These are phyloP conservation scores for Tonatia bakeri DNA, from an alignment of 2,113 vertebrate genomes.

Conservation along the genomic window DNA sequence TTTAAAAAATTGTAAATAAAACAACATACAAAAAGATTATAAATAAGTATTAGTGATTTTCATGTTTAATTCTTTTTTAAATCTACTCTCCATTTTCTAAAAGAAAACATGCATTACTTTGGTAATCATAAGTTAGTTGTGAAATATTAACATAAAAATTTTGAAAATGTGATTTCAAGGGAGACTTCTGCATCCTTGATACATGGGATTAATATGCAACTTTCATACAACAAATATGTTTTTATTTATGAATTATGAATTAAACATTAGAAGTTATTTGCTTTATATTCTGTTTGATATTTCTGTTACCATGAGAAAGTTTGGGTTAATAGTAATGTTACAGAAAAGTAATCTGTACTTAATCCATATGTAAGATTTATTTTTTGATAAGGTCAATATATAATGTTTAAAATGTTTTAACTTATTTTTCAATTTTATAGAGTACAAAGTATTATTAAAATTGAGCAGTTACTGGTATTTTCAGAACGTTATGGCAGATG, in stretches of 20 bases:
- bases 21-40: not conserved
- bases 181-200: not conserved
- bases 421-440: constrained; percentile 11
- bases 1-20: constrained; percentile 1
- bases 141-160: constrained; percentile 19
- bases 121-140: constrained; percentile 25
- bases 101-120: not conserved
- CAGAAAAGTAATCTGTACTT: constrained; percentile 52
- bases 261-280: constrained; percentile 49
- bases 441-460: constrained; percentile 40
- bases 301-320: constrained; percentile 56
- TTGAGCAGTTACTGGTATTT: constrained; percentile 42
- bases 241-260: constrained; percentile 61
- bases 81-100: not conserved
- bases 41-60: not conserved
- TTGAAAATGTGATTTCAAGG: constrained; percentile 14
- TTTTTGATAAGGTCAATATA: constrained; percentile 50
- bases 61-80: not conserved
- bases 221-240: constrained; percentile 21
- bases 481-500: constrained; percentile 29
- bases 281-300: constrained; percentile 47
- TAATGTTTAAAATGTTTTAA: constrained; percentile 37
- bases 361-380: constrained; percentile 26
- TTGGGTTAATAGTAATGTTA: constrained; percentile 42
- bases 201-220: not conserved